A percentile compares a stretch with the other conserved stretches of the same genome.
These are phyloP conservation scores for Mixornis gularis DNA, from an alignment of 2,113 vertebrate genomes.

Conservation along the genomic window DNA sequence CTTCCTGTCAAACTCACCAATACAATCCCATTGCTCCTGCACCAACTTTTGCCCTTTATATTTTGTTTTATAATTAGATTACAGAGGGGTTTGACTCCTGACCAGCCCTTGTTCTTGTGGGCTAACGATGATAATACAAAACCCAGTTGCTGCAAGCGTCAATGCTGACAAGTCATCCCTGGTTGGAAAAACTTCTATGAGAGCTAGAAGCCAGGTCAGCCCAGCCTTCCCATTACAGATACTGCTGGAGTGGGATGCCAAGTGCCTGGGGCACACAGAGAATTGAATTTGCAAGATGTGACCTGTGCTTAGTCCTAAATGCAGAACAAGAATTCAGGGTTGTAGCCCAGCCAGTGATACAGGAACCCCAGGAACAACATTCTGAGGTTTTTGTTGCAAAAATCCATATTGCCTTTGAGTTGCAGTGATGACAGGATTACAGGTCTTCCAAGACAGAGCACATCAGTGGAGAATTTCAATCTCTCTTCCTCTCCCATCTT, in stretches of 20 bases:
- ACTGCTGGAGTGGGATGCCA: background rate
- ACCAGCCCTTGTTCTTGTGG: background rate
- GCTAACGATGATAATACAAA: background rate
- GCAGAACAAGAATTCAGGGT: background rate
- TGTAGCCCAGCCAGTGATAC: background rate
- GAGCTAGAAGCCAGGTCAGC: background rate
- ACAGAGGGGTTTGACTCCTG: background rate
- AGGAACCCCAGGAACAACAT: background rate
- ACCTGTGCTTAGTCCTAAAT: background rate
- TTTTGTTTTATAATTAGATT: background rate
- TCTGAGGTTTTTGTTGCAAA: background rate
- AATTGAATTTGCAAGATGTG: background rate
- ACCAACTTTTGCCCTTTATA: background rate
- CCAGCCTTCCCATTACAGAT: background rate
- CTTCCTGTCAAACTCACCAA: background rate
- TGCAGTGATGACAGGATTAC: background rate
- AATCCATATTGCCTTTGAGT: background rate
- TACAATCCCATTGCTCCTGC: background rate
- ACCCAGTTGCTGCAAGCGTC: fast-evolving
- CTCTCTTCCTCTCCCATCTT: background rate
- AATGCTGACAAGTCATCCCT: fast-evolving
- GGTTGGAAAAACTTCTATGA: background rate
- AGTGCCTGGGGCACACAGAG: fast-evolving
- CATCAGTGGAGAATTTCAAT: background rate
- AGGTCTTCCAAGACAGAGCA: background rate